Evolutionary conservation across 2,113 vertebrate genomes (phyloP).

Genomic region (Taxidea taxus): DNA sequence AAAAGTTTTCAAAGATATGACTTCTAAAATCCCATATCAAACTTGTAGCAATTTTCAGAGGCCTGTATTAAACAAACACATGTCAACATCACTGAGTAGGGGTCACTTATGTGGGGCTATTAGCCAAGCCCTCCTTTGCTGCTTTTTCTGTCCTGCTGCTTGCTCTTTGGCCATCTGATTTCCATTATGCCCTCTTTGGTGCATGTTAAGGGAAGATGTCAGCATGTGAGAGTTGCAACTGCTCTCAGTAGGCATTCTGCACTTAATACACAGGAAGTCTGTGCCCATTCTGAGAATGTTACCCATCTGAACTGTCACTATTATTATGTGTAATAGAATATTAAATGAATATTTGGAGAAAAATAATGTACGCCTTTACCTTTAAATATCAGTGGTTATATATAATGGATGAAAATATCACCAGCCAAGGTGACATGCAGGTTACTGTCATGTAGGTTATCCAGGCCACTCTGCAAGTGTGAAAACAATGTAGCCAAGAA

Average conservation of each 20-base stretch:
- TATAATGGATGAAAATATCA: not conserved
- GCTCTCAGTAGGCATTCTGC: not conserved
- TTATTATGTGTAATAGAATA: not conserved
- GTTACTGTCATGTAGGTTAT: not conserved
- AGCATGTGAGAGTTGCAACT: not conserved
- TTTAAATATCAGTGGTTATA: not conserved
- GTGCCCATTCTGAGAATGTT: not conserved
- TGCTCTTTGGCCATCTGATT: not conserved
- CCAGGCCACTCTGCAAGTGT: not conserved
- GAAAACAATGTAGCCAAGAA: not conserved
- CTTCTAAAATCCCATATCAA: slow-evolving; percentile 48
- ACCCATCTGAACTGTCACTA: not conserved
- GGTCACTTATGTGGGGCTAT: not conserved
- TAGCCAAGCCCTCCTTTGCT: not conserved
- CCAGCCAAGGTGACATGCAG: not conserved
- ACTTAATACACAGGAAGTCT: not conserved
- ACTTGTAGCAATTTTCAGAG: slow-evolving; percentile 24
- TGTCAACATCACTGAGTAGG: not conserved
- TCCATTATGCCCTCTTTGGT: not conserved
- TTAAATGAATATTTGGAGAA: not conserved
- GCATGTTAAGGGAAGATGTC: not conserved
- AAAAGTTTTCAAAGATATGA: slow-evolving; percentile 16
- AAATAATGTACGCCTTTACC: not conserved
- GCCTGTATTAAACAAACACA: not conserved
- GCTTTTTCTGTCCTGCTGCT: not conserved